A percentile compares a stretch with the other conserved stretches of the same genome.
Evolutionary conservation across 2,888 invertebrate genomes (phyloP).

Genomic region (Mimachlamys varia): DNA sequence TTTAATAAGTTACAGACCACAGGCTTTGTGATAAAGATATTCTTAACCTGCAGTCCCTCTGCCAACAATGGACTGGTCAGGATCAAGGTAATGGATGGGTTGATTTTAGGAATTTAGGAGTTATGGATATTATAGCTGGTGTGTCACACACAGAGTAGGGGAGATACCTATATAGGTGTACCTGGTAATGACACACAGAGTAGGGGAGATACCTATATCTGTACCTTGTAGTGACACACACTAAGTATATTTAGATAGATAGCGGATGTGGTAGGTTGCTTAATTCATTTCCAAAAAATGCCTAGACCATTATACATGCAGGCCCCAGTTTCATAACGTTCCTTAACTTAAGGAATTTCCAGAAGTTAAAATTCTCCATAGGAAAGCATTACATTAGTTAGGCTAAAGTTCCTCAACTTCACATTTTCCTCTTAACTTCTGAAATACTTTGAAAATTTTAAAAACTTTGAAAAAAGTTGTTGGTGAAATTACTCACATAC

Average conservation of each 20-base stretch:
- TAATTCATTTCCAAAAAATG: neutral
- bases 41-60: neutral
- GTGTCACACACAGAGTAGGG: neutral
- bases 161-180: too few relatives aligned
- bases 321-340: too few relatives aligned
- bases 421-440: too few relatives aligned
- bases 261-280: neutral
- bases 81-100: constrained; percentile 1
- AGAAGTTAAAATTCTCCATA: too few relatives aligned
- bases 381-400: too few relatives aligned
- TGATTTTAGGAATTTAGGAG: constrained; percentile 25
- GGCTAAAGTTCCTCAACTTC: too few relatives aligned
- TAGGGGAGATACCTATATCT: neutral
- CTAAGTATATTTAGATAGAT: neutral
- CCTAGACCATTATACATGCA: neutral
- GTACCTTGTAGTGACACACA: neutral
- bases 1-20: constrained; percentile 1
- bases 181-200: neutral
- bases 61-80: neutral
- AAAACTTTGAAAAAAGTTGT: too few relatives aligned
- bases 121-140: neutral
- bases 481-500: too few relatives aligned
- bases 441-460: too few relatives aligned
- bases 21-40: constrained; percentile 9
- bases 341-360: too few relatives aligned